These are phyloP conservation scores for Zaprionus vittiger DNA, from an alignment of 1,140 invertebrate species.

Conservation along the genomic window DNA sequence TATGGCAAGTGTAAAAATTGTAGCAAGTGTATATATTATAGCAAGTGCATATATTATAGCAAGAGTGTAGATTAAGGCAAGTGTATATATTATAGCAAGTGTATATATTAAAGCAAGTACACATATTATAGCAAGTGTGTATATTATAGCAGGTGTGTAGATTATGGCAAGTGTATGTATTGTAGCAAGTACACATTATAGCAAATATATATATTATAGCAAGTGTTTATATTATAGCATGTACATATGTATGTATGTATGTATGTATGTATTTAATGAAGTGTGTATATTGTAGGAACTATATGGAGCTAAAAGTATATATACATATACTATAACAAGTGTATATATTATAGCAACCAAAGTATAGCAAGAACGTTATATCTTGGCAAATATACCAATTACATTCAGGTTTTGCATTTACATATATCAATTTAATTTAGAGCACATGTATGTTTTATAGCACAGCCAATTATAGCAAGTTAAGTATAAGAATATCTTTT, in stretches of 20 bases:
- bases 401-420: neutral
- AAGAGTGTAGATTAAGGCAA: neutral
- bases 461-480: neutral
- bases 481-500: neutral
- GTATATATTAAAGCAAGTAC: neutral
- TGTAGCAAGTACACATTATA: neutral
- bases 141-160: neutral
- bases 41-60: neutral
- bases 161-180: neutral
- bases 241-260: too few species aligned
- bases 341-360: neutral
- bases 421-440: neutral
- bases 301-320: too few species aligned
- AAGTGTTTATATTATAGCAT: neutral
- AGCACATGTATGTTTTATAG: neutral
- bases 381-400: neutral
- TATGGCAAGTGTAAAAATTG: neutral
- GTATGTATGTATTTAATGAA: neutral
- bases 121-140: neutral
- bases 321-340: neutral
- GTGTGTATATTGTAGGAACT: neutral
- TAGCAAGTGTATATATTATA: neutral
- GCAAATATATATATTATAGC: neutral
- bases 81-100: neutral
- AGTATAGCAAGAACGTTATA: neutral